phyloP scores from a whole-genome alignment of 2,888 invertebrate species.

The Aplocera efformata region DNA sequence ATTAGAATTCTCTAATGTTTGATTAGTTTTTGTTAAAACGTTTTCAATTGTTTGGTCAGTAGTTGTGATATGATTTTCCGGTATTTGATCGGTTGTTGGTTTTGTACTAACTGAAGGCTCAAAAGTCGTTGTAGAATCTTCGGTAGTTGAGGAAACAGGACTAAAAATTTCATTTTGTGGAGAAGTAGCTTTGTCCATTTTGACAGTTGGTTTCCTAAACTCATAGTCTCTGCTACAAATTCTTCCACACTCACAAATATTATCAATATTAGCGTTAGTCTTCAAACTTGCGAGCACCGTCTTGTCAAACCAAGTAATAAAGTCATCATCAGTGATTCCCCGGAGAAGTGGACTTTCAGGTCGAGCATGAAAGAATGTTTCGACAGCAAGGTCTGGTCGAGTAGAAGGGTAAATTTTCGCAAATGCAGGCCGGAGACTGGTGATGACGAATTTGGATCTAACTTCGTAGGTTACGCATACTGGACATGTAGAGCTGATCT shows the following conservation, averaged over 20 bases:
- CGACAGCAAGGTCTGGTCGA: constrained; percentile 82
- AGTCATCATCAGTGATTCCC: constrained; percentile 83
- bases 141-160: constrained; percentile 14
- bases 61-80: constrained; percentile 12
- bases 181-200: constrained; percentile 19
- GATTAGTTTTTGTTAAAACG: constrained; percentile 4
- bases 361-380: constrained; percentile 83
- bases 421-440: constrained; percentile 82
- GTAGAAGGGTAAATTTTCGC: constrained; percentile 83
- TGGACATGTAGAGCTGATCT: constrained; percentile 81
- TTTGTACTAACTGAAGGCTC: no score
- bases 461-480: constrained; percentile 82
- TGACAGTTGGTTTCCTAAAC: constrained; percentile 50
- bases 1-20: constrained; percentile 11
- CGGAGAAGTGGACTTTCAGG: constrained; percentile 80
- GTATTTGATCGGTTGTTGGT: constrained; percentile 15
- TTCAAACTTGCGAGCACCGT: constrained; percentile 73
- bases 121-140: constrained; percentile 13
- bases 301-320: constrained; percentile 84
- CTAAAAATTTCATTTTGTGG: constrained; percentile 12
- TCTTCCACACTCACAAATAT: constrained; percentile 77
- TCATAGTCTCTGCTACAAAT: constrained; percentile 71
- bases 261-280: constrained; percentile 67
- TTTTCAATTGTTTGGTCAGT: constrained; percentile 3
- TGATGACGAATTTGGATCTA: constrained; percentile 80